phyloP scores from a whole-genome alignment of 2,888 invertebrate species.

The Crepidodera aurea region DNA sequence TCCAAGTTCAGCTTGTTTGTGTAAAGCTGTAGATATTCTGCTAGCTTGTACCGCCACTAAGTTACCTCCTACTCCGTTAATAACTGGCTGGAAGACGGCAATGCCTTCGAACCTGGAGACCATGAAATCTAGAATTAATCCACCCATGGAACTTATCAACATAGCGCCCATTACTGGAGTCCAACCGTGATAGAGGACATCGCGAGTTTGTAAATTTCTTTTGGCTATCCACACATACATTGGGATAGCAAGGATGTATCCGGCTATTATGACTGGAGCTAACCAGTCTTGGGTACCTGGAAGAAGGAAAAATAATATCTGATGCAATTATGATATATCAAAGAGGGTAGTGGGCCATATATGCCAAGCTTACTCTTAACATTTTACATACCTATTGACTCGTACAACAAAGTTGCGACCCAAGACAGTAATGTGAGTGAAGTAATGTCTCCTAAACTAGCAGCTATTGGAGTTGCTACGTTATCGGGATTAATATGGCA shows the following conservation, averaged over 20 bases:
- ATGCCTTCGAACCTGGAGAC: conserved; percentile 73
- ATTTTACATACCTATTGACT: conserved; percentile 63
- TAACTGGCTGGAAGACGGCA: conserved; percentile 83
- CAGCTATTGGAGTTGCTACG: conserved; percentile 82
- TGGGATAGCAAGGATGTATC: conserved; percentile 72
- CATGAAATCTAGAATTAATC: conserved; percentile 76
- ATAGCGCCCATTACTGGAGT: conserved; percentile 82
- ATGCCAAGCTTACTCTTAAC: too few relatives aligned
- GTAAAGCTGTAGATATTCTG: conserved; percentile 77
- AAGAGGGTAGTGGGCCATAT: too few relatives aligned
- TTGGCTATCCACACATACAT: conserved; percentile 78
- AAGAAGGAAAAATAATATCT: conserved; percentile 31
- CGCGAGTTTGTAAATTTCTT: conserved; percentile 72
- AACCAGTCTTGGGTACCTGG: conserved; percentile 69
- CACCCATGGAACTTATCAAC: conserved; percentile 80
- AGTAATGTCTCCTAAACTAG: conserved; percentile 81
- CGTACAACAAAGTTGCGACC: conserved; percentile 67
- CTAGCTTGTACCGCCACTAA: conserved; percentile 81
- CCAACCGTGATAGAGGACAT: conserved; percentile 79
- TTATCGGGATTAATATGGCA: conserved; percentile 81
- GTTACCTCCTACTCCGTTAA: conserved; percentile 84
- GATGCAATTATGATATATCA: conserved; percentile 13
- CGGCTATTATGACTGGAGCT: conserved; percentile 69
- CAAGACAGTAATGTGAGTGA: conserved; percentile 70
- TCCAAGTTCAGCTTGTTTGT: conserved; percentile 71